Evolutionary conservation across 2,113 vertebrate genomes (phyloP).

Genomic region (Cavia porcellus): DNA sequence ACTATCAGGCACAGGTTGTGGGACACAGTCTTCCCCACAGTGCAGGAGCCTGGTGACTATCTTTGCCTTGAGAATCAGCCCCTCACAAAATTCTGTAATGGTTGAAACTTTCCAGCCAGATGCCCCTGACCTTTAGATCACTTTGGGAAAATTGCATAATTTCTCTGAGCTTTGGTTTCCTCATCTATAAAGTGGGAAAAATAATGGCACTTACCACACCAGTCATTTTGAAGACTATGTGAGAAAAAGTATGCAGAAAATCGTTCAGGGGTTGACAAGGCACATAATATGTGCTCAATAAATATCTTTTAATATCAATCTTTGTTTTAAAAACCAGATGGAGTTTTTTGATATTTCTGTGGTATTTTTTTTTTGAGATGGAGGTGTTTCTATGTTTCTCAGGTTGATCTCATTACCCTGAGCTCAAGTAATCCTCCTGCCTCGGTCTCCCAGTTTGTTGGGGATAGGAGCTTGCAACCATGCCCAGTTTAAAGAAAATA

Average conservation of each 20-base stretch:
- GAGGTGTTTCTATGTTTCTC: neutral
- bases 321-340: neutral
- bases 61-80: neutral
- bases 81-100: neutral
- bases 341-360: neutral
- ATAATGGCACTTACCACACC: neutral
- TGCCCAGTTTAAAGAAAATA: neutral
- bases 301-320: neutral
- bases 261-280: neutral
- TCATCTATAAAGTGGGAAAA: neutral
- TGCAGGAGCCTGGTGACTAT: neutral
- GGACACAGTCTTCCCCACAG: neutral
- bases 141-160: neutral
- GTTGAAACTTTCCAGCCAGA: neutral
- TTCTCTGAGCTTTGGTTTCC: constrained; percentile 14
- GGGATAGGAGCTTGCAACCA: neutral
- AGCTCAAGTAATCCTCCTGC: neutral
- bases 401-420: neutral
- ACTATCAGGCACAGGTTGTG: neutral
- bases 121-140: neutral
- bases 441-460: neutral
- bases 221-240: neutral
- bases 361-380: neutral
- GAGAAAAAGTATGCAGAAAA: neutral
- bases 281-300: neutral